Conservation (phyloP, 2,113 vertebrate species). For the Tetrax tetrax region DNA sequence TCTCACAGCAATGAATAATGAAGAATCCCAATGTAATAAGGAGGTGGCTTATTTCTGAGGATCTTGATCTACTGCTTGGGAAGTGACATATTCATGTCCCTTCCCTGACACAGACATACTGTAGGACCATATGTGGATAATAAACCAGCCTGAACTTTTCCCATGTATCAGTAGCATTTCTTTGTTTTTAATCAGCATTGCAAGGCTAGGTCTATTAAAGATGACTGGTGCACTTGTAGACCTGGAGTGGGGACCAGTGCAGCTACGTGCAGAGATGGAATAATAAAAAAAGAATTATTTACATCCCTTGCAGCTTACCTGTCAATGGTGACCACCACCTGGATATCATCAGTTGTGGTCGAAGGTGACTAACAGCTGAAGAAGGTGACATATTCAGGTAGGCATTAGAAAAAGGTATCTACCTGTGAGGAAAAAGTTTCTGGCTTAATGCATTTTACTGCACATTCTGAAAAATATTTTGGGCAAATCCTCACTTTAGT, state of each 20-base stretch:
- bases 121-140: neutral
- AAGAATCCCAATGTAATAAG: neutral
- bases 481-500: neutral
- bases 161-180: neutral
- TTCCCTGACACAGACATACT: neutral
- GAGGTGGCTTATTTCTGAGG: neutral
- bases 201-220: neutral
- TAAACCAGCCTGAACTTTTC: neutral
- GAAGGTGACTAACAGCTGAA: neutral
- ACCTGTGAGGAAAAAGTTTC: neutral
- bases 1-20: neutral
- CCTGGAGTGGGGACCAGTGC: neutral
- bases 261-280: neutral
- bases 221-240: neutral
- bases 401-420: neutral
- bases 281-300: neutral
- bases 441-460: neutral
- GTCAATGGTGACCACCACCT: neutral
- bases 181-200: neutral
- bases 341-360: neutral
- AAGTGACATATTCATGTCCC: neutral
- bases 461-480: neutral
- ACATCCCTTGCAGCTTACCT: neutral
- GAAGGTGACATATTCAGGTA: neutral
- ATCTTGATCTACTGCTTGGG: neutral